Conservation (phyloP, 2,797 vertebrate genomes). For the Morelia viridis region DNA sequence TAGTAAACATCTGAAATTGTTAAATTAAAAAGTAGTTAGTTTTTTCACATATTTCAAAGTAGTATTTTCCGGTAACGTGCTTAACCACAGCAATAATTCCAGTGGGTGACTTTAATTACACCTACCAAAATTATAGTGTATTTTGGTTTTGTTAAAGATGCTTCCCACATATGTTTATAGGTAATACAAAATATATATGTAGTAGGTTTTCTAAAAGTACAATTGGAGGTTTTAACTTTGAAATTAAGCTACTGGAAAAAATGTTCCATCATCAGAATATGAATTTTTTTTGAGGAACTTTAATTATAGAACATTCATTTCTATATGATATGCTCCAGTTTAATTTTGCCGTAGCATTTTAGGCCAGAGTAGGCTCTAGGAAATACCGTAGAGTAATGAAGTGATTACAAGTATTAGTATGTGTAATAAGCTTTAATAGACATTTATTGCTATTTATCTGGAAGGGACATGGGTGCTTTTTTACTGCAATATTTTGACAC, state of each 20-base stretch:
- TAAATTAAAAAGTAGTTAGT: constrained; percentile 60
- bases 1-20: constrained; percentile 61
- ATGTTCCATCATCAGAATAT: constrained; percentile 9
- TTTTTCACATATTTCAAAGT: constrained; percentile 65
- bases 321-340: constrained; percentile 24
- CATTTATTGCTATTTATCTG: constrained; percentile 76
- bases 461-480: constrained; percentile 68
- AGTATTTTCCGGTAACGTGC: constrained; percentile 68
- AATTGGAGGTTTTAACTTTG: background rate
- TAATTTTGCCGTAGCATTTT: background rate
- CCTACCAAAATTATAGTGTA: constrained; percentile 47
- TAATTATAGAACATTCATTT: constrained; percentile 59
- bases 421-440: constrained; percentile 77
- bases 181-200: background rate
- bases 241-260: background rate
- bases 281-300: constrained; percentile 46
- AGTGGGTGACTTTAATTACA: constrained; percentile 57
- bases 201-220: background rate
- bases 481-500: constrained; percentile 75
- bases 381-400: constrained; percentile 71
- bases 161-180: fast-evolving
- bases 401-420: constrained; percentile 80
- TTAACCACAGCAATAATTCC: constrained; percentile 67
- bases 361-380: constrained; percentile 51
- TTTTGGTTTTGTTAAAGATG: constrained; percentile 40